Evolutionary conservation across 2,888 invertebrate species (phyloP), one percentile per base, ranked within the genome.

Genomic region (Perizoma affinitatum): DNA sequence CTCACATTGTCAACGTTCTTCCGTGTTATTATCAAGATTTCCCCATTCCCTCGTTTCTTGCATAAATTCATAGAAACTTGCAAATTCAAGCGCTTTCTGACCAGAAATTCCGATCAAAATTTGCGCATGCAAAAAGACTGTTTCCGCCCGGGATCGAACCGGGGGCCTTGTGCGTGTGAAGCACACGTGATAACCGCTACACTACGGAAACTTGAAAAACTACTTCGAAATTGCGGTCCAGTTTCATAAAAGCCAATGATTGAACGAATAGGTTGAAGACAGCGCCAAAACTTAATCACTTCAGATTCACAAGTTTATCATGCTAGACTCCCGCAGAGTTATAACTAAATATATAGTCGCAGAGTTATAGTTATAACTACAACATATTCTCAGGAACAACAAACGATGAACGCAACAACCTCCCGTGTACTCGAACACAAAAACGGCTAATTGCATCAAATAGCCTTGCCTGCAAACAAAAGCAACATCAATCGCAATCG

Each of bases 181-280:
- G 95, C 95, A 95, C 95, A 95, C 95, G 95, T 95, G 95, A 95
- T 95, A 95, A 95, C 95, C 95, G 93, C 95, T 95, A 95, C 95
- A 95, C 95, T 95, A 95, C 95, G 94, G 94, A 94, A 94, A 94
- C 94, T 72, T 79, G 42, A 3, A 0, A 0, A 0, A 1, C 0
- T 0, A 0, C 0, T 0, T 5, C 55, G 48, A 63, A 63, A 63
- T 59, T 38, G 52, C 6, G 6, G 22, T 48, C 5, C 22, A 4
- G 0, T 5, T 10, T 51, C 6, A 10, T 22, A 47, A 7, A n/a
- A 33, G 6, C 42, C 33, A 51, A 11, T 5, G 9, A 7, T 52
- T 43, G 43, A 9, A 8, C 35, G 10, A 10, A 42, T 44, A 7
- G 42, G 11, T 10, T 35, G 11, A 22, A 33, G 22, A 2, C 22